Base-by-base conservation (phyloP, 2,797 vertebrate genomes). In the Enteromius trimaculatus region DNA sequence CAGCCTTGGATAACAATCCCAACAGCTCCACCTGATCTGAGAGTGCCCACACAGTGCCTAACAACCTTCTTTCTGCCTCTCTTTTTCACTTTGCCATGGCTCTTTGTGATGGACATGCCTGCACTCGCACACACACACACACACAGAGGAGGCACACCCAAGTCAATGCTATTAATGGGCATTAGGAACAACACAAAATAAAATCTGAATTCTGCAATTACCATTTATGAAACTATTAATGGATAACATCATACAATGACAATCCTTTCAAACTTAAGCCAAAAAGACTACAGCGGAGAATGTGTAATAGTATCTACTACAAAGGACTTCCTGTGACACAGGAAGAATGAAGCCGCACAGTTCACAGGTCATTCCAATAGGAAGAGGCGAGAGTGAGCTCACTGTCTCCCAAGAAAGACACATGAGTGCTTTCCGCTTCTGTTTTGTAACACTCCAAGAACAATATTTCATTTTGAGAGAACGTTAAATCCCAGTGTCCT, bases 361-460 rank as follows among this genome's bases (percentile, higher is more conserved):
- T 82, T 92, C 90, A 91, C 79, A 88, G 93, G 92, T 92, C 91
- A 87, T 47, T 29, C 90, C 90, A 91, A 94, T 94, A 92, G 94
- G 93, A 94, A 94, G 87, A 86, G 79, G 9, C 82, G n/a, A 76
- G 77, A 70, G 68, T 19, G 79, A 71, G 84, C 77, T 66, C 34
- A 1, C 74, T 60, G 84, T 90, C 88, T 85, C 78, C 60, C 2
- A 88, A 91, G 90, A 92, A 92, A 94, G 85, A 88, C 71, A 62
- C 77, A 19, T 39, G 1, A 47, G 86, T 84, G 79, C 26, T 77
- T 79, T 64, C 23, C 11, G 47, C 64, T 65, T 6, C 51, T 26
- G 80, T 86, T 75, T 21, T 34, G 4, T n/a, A 64, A 39, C 17
- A 5, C 37, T 72, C 10, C 4, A 29, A 51, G 39, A 49, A 31